phyloP scores from a whole-genome alignment of 92 coral and sea anemone genomes.

The Parazoanthus darwini region DNA sequence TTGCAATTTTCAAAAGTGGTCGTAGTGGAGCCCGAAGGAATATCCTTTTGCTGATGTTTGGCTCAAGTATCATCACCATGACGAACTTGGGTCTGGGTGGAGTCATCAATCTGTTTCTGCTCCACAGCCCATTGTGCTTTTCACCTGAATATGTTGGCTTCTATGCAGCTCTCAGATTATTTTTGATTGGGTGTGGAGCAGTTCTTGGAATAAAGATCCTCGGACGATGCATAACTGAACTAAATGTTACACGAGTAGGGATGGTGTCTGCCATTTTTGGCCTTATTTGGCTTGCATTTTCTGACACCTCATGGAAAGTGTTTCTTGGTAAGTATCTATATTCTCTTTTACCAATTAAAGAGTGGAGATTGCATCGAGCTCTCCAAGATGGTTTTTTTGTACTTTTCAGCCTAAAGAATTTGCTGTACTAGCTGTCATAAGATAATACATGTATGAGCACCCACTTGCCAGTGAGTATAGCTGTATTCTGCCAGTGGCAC shows the following conservation, averaged over 20 bases:
- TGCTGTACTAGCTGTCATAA: background rate
- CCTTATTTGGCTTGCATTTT: conserved; percentile 50
- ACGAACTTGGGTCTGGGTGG: conserved; percentile 42
- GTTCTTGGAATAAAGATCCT: conserved; percentile 58
- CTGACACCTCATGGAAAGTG: conserved; percentile 40
- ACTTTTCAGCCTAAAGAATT: too few relatives aligned
- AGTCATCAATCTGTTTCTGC: conserved; percentile 52
- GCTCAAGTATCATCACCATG: conserved; percentile 31
- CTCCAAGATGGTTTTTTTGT: background rate
- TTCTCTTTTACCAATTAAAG: background rate
- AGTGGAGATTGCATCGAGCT: background rate
- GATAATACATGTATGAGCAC: too few relatives aligned
- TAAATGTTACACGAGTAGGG: conserved; percentile 59
- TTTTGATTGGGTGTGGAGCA: conserved; percentile 67
- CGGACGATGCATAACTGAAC: conserved; percentile 57
- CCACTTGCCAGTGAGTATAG: too few relatives aligned
- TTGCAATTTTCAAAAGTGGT: conserved; percentile 47
- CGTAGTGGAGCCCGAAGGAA: conserved; percentile 55
- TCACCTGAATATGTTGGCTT: conserved; percentile 71
- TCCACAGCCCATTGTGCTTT: conserved; percentile 72
- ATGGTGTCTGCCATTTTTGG: conserved; percentile 52
- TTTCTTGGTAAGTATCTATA: conserved; percentile 54
- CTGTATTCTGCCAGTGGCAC: too few relatives aligned
- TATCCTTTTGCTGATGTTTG: conserved; percentile 48
- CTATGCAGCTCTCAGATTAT: conserved; percentile 59